Base-by-base conservation (phyloP, 1,140 invertebrate species). In the Drosophila obscura region DNA sequence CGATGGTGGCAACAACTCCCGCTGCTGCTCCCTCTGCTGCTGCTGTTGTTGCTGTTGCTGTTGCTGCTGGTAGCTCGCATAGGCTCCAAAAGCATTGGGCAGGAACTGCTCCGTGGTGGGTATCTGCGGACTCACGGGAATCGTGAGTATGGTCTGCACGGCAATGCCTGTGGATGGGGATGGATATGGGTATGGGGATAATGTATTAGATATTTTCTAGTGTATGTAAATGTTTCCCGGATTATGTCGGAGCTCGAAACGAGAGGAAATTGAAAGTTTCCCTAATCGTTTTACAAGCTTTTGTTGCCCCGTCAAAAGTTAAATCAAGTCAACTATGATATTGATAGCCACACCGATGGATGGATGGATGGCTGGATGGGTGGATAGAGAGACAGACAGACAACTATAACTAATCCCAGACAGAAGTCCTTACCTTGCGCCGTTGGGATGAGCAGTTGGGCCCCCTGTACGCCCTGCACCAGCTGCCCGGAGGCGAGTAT, bases 111-210 rank as follows among this genome's bases (percentile, higher is more conserved):
- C 91, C 28, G 87, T 91, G 92, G 95, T 97, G 43, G 96, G 95
- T 93, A 96, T 96, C 92, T 96, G 96, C 84, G 96, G 95, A 87
- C 95, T 95, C 16, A 97, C 95, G 13, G 97, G 97, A 90, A 98
- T 98, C 46, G 97, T 98, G 53, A 99, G 94, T 59, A 99, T 97
- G 75, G 97, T 98, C 92, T 98, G 97, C 13, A 97, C 96, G 16
- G 97, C 96, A 83, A 98, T 96, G 68, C 97, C 97, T 97, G 92
- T 46, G n/a, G 22, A n/a, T 5, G 4, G 39, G 28, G 6, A 6
- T 92, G 49, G 13, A 15, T 7, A 9, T 5, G 35, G 39, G 8
- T 19, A 1, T 19, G 19, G 8, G n/a, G 2, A 31, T 31, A 52
- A 11, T 39, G 11, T 9, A 28, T 52, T n/a, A 52, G 51, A 8